Conservation (phyloP, 2,797 vertebrate species). For the Notoglanidium macrostoma region DNA sequence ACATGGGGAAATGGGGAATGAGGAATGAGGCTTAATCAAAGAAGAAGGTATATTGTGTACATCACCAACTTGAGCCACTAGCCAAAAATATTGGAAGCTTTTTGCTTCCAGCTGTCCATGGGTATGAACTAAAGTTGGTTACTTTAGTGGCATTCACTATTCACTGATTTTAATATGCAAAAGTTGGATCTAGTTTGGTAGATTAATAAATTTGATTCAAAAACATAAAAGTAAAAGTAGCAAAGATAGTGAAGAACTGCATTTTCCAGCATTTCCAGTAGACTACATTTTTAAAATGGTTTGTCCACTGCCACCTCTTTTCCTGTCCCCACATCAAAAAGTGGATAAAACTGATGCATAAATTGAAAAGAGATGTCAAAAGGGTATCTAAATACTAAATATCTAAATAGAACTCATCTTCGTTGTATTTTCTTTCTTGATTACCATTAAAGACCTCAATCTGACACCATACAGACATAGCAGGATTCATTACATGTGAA, state of each 20-base stretch:
- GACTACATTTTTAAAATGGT: neutral
- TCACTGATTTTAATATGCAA: neutral
- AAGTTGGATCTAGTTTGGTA: neutral
- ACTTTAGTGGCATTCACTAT: neutral
- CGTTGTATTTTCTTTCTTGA: neutral
- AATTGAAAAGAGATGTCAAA: neutral
- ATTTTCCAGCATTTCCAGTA: neutral
- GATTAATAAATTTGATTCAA: neutral
- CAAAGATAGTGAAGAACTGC: neutral
- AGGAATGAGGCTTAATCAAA: neutral
- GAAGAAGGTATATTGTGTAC: neutral
- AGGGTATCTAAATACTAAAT: too few species aligned
- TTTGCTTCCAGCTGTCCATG: neutral
- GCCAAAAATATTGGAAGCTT: neutral
- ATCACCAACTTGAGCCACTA: neutral
- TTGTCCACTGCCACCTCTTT: neutral
- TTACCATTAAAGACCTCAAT: neutral
- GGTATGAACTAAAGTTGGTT: neutral
- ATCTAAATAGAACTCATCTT: constrained; percentile 7
- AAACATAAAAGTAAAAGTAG: neutral
- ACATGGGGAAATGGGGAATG: too few species aligned
- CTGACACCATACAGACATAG: neutral
- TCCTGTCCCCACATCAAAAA: neutral
- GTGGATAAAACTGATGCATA: neutral
- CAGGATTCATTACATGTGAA: constrained; percentile 51